These are phyloP conservation scores for Oscheius sp. DNA, from an alignment of 1,140 invertebrate species.

Conservation along the genomic window DNA sequence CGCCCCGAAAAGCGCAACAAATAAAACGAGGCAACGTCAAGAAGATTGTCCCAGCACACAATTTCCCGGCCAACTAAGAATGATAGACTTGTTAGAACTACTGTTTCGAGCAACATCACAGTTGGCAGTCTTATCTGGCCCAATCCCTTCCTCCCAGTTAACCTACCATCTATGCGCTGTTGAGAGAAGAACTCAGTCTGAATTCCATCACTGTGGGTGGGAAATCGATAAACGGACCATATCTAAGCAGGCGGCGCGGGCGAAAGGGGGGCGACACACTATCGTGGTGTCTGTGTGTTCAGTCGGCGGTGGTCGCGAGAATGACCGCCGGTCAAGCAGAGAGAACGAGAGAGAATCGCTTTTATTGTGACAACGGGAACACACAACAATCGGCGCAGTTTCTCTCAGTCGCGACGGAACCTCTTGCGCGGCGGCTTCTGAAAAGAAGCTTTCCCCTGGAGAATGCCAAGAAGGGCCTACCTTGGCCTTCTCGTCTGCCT, in stretches of 20 bases:
- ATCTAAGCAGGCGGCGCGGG: neutral
- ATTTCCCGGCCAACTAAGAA: neutral
- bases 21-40: neutral
- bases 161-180: conserved; percentile 30
- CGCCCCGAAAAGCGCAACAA: neutral
- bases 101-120: neutral
- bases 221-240: conserved; percentile 3
- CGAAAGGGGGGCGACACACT: neutral
- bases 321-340: neutral
- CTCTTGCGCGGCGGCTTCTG: neutral
- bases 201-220: neutral
- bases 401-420: neutral
- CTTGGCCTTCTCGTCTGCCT: neutral
- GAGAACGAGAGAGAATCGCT: neutral
- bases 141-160: neutral
- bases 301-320: neutral
- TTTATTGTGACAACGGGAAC: neutral
- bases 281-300: neutral
- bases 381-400: neutral
- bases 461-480: neutral
- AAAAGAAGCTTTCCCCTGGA: neutral
- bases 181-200: conserved; percentile 33
- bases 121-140: neutral
- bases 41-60: neutral
- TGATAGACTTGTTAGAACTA: neutral